phyloP scores from a whole-genome alignment of 2,797 vertebrate genomes.

The Danio aesculapii region DNA sequence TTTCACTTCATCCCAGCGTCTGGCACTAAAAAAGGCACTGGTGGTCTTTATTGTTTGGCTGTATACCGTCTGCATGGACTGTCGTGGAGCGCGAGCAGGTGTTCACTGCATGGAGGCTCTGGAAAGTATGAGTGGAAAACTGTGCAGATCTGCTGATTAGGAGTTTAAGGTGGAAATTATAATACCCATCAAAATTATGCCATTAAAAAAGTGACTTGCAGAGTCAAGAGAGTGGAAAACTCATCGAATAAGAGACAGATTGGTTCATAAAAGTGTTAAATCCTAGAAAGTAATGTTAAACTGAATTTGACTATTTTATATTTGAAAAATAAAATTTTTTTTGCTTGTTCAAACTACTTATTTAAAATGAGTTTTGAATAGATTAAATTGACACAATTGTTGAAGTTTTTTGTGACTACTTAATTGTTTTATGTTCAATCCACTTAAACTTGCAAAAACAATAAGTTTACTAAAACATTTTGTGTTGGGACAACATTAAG shows the following conservation, averaged over 20 bases:
- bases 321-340: too few species aligned
- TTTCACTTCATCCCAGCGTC: background rate
- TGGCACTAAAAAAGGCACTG: slow-evolving; percentile 24
- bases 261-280: background rate
- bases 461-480: too few species aligned
- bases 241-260: background rate
- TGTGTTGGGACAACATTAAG: too few species aligned
- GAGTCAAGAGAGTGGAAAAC: background rate
- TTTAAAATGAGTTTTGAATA: too few species aligned
- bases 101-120: slow-evolving; percentile 31
- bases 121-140: slow-evolving; percentile 35
- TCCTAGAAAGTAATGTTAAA: too few species aligned
- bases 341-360: too few species aligned
- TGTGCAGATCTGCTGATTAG: slow-evolving; percentile 11
- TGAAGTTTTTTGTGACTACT: too few species aligned
- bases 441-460: too few species aligned
- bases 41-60: slow-evolving; percentile 37
- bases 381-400: too few species aligned
- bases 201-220: background rate
- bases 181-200: background rate
- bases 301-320: too few species aligned
- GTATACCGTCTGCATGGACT: slow-evolving; percentile 31
- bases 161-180: background rate
- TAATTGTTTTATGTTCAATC: too few species aligned
- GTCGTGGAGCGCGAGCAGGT: slow-evolving; percentile 35